phyloP scores from a whole-genome alignment of 2,888 invertebrate genomes.

The Oxystoma pomonae region DNA sequence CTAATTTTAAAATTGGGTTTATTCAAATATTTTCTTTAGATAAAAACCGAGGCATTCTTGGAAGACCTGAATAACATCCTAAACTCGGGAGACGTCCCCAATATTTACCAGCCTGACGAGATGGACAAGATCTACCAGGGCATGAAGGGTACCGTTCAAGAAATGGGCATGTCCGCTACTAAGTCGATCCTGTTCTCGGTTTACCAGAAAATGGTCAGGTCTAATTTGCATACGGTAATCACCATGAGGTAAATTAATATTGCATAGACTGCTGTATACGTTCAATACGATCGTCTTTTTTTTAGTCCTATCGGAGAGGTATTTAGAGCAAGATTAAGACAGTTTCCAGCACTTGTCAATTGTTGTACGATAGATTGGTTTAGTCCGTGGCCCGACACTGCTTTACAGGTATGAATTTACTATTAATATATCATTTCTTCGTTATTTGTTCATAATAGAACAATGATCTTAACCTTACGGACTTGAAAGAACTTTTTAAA shows the following conservation, averaged over 20 bases:
- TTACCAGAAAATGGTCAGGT: conserved; percentile 73
- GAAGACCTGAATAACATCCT: conserved; percentile 86
- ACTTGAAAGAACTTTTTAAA: too few species aligned
- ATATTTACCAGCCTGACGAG: conserved; percentile 81
- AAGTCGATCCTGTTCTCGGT: conserved; percentile 81
- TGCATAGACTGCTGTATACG: too few species aligned
- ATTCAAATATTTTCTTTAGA: conserved; percentile 49
- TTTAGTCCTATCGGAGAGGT: conserved; percentile 79
- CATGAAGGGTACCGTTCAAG: conserved; percentile 72
- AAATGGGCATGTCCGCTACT: conserved; percentile 69
- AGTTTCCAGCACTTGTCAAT: conserved; percentile 87
- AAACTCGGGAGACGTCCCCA: conserved; percentile 87
- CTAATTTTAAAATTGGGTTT: background rate
- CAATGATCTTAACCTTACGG: too few species aligned
- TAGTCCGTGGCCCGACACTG: conserved; percentile 82
- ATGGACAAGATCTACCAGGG: conserved; percentile 67
- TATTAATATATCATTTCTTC: too few species aligned
- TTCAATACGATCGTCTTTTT: too few species aligned
- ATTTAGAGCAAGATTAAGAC: conserved; percentile 73
- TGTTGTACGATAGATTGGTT: conserved; percentile 95
- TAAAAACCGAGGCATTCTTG: conserved; percentile 81
- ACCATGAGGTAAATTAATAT: conserved; percentile 67
- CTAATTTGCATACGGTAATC: conserved; percentile 78
- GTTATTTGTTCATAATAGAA: too few species aligned
- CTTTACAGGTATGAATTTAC: conserved; percentile 67